phyloP scores from a whole-genome alignment of 2,888 invertebrate genomes.

The Amaurobius ferox region DNA sequence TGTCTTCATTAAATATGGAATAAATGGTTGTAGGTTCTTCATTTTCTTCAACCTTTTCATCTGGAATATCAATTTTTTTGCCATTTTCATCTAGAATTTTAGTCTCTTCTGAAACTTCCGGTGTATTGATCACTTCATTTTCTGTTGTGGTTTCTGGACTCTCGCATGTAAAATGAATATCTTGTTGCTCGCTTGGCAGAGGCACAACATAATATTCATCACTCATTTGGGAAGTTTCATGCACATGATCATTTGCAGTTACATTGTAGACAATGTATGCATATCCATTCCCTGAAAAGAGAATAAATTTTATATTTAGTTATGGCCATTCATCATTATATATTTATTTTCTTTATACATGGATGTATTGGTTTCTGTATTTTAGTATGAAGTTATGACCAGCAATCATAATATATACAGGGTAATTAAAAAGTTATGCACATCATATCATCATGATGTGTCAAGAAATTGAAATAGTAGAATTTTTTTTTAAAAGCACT shows the following conservation, averaged over 20 bases:
- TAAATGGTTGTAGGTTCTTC: background rate
- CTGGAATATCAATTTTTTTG: background rate
- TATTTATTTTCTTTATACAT: no score
- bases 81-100: no score
- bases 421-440: no score
- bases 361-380: no score
- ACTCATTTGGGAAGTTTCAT: background rate
- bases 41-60: background rate
- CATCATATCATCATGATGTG: no score
- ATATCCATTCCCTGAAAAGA: background rate
- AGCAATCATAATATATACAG: no score
- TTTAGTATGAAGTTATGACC: no score
- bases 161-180: background rate
- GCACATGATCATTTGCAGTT: background rate
- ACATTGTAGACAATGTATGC: slow-evolving; percentile 13
- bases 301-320: no score
- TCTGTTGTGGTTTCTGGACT: background rate
- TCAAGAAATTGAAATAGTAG: no score
- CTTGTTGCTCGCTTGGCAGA: background rate
- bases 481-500: no score
- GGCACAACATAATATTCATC: slow-evolving; percentile 1
- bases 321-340: no score
- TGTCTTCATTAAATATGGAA: no score
- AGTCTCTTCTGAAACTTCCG: background rate
- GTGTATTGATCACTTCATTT: background rate